Evolutionary conservation across 2,113 vertebrate genomes (phyloP).

Genomic region (Petromus typicus): DNA sequence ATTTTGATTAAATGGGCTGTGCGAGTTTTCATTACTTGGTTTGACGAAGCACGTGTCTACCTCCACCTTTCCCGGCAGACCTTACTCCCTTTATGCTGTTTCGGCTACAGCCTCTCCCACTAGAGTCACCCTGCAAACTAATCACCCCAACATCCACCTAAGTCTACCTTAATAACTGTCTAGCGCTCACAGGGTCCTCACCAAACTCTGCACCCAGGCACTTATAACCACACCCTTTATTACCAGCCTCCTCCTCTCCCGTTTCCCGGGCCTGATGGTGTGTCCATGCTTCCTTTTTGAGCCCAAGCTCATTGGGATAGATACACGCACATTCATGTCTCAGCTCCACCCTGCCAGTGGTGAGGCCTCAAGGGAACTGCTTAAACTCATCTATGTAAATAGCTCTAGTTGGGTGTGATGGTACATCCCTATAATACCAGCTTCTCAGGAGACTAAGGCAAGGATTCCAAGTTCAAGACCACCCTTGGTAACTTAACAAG

Average conservation of each 20-base stretch:
- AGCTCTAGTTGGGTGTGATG: background rate
- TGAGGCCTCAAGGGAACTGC: background rate
- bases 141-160: background rate
- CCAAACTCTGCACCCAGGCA: background rate
- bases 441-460: background rate
- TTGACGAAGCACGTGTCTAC: slow-evolving; percentile 74
- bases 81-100: background rate
- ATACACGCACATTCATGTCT: background rate
- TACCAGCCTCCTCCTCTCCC: background rate
- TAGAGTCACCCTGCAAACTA: slow-evolving; percentile 10
- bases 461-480: background rate
- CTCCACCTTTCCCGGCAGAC: rapidly evolving
- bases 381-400: background rate
- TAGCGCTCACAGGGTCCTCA: background rate
- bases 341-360: background rate
- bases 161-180: background rate
- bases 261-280: background rate
- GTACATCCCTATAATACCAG: background rate
- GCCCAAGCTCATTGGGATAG: background rate
- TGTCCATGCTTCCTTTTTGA: background rate
- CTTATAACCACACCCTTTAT: background rate
- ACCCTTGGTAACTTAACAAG: background rate
- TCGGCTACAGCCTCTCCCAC: background rate
- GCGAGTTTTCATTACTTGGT: slow-evolving; percentile 81
- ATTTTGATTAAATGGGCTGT: slow-evolving; percentile 75